These are phyloP conservation scores for Drosophila tristis DNA, from an alignment of 1,140 invertebrate species.

Conservation along the genomic window DNA sequence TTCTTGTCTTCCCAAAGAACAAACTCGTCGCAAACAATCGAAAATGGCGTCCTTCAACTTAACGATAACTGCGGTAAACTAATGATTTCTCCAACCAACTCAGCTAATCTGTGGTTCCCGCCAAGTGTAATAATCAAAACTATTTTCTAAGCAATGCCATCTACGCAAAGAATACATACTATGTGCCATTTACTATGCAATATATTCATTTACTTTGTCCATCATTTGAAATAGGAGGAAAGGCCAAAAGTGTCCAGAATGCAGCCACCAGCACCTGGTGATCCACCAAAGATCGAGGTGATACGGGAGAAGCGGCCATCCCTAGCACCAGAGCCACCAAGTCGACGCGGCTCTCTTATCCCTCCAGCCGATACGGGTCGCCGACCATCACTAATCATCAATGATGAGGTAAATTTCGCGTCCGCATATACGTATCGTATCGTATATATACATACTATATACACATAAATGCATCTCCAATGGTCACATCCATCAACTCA, in stretches of 20 bases:
- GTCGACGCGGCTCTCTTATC: conserved; percentile 92
- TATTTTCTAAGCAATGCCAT: too few relatives aligned
- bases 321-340: conserved; percentile 89
- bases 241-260: conserved; percentile 89
- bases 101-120: too few relatives aligned
- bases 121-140: too few relatives aligned
- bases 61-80: conserved; percentile 34
- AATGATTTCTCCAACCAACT: neutral
- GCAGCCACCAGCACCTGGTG: conserved; percentile 87
- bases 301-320: conserved; percentile 91
- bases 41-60: conserved; percentile 55
- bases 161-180: too few relatives aligned
- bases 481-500: too few relatives aligned
- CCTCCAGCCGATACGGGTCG: conserved; percentile 93
- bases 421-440: too few relatives aligned
- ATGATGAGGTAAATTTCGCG: conserved; percentile 92
- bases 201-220: neutral
- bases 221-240: conserved; percentile 62
- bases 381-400: conserved; percentile 94
- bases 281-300: conserved; percentile 93
- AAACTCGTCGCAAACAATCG: too few relatives aligned
- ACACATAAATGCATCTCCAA: neutral
- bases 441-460: too few relatives aligned
- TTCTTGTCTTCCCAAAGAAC: too few relatives aligned
- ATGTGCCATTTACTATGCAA: too few relatives aligned